phyloP scores from a whole-genome alignment of 2,888 invertebrate species.

The Sinotaia quadrata region DNA sequence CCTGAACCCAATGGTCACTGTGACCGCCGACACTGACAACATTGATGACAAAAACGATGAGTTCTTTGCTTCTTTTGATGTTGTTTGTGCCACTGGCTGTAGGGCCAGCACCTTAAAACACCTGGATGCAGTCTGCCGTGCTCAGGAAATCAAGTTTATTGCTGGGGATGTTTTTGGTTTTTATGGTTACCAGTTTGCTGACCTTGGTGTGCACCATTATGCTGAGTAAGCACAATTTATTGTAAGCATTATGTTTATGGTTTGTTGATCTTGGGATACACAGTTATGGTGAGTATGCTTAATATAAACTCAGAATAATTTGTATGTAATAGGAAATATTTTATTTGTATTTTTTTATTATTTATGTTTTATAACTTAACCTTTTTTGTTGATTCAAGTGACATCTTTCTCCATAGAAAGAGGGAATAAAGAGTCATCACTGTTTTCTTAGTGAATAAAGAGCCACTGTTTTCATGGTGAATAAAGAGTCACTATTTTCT shows the following conservation, averaged over 20 bases:
- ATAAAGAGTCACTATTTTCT: too few relatives aligned
- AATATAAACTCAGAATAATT: background rate
- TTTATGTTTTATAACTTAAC: too few relatives aligned
- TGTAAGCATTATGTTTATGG: background rate
- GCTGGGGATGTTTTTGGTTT: slow-evolving; percentile 94
- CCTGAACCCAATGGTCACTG: slow-evolving; percentile 94
- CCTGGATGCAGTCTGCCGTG: slow-evolving; percentile 78
- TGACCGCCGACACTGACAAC: slow-evolving; percentile 76
- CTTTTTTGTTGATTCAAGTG: too few relatives aligned
- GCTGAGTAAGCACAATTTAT: slow-evolving; percentile 85
- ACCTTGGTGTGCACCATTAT: slow-evolving; percentile 87
- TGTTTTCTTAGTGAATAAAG: too few relatives aligned
- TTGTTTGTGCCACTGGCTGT: slow-evolving; percentile 86
- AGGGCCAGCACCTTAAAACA: slow-evolving; percentile 81
- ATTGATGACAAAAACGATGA: slow-evolving; percentile 80
- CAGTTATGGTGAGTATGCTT: background rate
- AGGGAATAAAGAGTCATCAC: too few relatives aligned
- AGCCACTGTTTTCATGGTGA: too few relatives aligned
- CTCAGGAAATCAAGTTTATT: slow-evolving; percentile 85
- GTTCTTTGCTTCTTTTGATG: slow-evolving; percentile 84
- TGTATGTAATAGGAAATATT: background rate
- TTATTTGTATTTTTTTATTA: too few relatives aligned
- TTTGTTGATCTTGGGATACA: background rate
- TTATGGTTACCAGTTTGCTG: slow-evolving; percentile 92
- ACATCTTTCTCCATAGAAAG: too few relatives aligned